Conservation (phyloP, 2,113 vertebrate genomes). For the Holacanthus passer region DNA sequence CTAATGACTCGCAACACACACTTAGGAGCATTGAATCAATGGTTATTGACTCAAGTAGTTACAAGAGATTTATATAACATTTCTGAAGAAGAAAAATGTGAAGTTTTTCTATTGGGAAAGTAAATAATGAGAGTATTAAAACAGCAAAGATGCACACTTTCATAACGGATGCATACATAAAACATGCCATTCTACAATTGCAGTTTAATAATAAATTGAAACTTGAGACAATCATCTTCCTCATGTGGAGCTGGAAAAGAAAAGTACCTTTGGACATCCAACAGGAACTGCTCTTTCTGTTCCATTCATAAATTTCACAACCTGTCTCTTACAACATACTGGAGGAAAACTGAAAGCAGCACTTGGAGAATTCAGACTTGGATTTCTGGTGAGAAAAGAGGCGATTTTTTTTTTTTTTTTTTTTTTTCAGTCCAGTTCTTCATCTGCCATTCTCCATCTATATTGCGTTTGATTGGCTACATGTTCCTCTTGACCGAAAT, state of each 20-base stretch:
- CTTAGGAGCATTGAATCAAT: conserved; percentile 40
- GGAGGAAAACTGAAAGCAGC: conserved; percentile 17
- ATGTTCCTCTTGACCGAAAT: conserved; percentile 33
- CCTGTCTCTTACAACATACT: conserved; percentile 6
- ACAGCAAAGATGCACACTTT: background rate
- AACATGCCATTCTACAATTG: conserved; percentile 6
- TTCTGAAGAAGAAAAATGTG: background rate
- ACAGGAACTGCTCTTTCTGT: background rate
- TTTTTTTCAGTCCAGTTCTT: conserved; percentile 21
- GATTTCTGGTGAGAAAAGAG: background rate
- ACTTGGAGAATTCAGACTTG: background rate
- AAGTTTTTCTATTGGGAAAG: conserved; percentile 7
- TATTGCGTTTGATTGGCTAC: conserved; percentile 49
- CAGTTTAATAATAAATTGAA: background rate
- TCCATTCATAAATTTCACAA: conserved; percentile 28
- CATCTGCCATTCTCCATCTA: background rate
- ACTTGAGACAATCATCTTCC: conserved; percentile 2
- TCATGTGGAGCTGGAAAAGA: background rate
- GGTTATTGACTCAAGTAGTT: conserved; percentile 48
- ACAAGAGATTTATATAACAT: conserved; percentile 19
- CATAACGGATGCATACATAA: background rate
- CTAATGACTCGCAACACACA: conserved; percentile 70
- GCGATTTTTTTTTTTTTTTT: too few relatives aligned
- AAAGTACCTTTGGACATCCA: conserved; percentile 14
- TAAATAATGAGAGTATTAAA: background rate